Evolutionary conservation across 1,140 invertebrate species (phyloP).

Genomic region (Drosophila rhopaloa): DNA sequence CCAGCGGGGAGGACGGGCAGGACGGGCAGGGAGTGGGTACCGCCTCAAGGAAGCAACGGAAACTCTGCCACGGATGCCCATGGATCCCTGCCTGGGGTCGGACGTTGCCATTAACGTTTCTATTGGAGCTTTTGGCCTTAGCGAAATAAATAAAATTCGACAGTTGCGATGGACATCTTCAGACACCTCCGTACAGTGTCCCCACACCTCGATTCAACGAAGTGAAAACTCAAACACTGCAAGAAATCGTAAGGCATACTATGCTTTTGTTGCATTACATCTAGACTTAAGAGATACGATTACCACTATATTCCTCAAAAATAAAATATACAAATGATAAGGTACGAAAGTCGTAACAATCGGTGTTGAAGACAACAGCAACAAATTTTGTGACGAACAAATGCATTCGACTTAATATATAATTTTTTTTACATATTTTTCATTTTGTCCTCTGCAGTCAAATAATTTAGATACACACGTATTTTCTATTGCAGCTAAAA

Average conservation of each 20-base stretch:
- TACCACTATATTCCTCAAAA: no score
- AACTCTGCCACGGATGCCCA: slow-evolving; percentile 72
- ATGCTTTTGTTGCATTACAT: no score
- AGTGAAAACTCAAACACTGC: slow-evolving; percentile 27
- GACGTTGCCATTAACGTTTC: slow-evolving; percentile 78
- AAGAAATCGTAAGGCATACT: background rate
- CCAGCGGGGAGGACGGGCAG: slow-evolving; percentile 9
- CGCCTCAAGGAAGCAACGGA: slow-evolving; percentile 74
- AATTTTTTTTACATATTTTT: no score
- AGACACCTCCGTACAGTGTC: slow-evolving; percentile 34
- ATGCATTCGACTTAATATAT: no score
- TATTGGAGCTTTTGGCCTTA: slow-evolving; percentile 80
- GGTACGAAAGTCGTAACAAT: no score
- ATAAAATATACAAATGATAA: no score
- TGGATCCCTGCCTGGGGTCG: slow-evolving; percentile 38
- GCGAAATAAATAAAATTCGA: slow-evolving; percentile 83
- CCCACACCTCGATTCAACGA: slow-evolving; percentile 1
- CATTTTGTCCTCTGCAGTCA: no score
- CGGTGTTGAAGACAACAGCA: no score
- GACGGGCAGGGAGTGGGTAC: slow-evolving; percentile 31
- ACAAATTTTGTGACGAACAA: no score
- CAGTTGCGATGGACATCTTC: slow-evolving; percentile 68
- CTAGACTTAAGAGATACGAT: background rate
- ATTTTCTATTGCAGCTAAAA: no score
- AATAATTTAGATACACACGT: no score